Base-by-base conservation (phyloP, 2,888 invertebrate species). In the Spisula solida region DNA sequence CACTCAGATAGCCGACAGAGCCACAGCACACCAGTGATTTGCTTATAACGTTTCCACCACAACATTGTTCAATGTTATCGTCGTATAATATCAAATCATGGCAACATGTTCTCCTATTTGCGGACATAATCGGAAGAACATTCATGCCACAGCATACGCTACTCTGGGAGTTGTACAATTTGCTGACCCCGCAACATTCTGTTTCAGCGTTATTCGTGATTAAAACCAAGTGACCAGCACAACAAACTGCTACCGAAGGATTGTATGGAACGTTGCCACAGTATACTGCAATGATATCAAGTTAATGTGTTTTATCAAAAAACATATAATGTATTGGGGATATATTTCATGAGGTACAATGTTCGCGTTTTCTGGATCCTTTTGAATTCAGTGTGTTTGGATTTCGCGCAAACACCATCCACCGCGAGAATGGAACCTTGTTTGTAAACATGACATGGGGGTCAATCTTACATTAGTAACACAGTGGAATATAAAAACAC, bases 21-120 rank as follows among this genome's bases (percentile, higher is more conserved):
- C 81, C 81, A 81, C 55, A 81, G 16, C 55, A 55, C 47, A 48
- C 80, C 5, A 20, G 20, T 16, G 31, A 29, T 56, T 56, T 81
- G 29, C 81, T 81, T 0, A 82, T 60, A 41, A 75, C 84, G 18
- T 14, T 84, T 18, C 84, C 84, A 75, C 20, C 51, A 41, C 84
- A 84, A 51, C 84, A 84, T n/a, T 29, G 12, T 70, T 83, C 70
- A 14, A n/a, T 83, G 14, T 0, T 16, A n/a, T 29, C 34, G 47
- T 83, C 47, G 34, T 70, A 83, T n/a, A 75, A 29, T 16, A 48
- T 34, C 20, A 20, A 20, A 29, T 29, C 25, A 34, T n/a, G 29
- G 34, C 82, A 82, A 47, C 82, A 82, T 29, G n/a, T n/a, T n/a
- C 55, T 56, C 14, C 41, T 56, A 1, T n/a, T 31, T 31, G 47